Percentiles rank a stretch among this genome's conserved stretches.
These are phyloP conservation scores for Calameuta filiformis DNA, from an alignment of 2,888 invertebrate genomes.

Conservation along the genomic window DNA sequence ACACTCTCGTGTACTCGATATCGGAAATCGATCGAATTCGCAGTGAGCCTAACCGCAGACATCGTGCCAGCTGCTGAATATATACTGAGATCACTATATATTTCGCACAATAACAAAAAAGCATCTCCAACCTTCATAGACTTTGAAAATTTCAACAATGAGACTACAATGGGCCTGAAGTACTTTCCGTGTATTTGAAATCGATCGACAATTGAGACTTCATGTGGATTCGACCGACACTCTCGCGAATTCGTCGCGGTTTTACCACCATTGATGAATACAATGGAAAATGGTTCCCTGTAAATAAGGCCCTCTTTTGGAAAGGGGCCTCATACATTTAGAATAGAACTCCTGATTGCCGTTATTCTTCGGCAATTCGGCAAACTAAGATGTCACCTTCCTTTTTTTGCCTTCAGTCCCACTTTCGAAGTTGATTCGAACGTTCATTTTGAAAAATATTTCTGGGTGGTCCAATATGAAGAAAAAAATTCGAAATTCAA, in stretches of 20 bases:
- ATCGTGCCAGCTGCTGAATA: not conserved
- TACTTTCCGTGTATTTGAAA: conserved; percentile 18
- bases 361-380: not conserved
- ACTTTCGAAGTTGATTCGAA: not conserved
- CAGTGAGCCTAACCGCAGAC: conserved; percentile 16
- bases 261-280: conserved; percentile 12
- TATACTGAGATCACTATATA: not conserved
- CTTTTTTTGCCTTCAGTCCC: not conserved
- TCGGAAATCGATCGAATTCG: conserved; percentile 44
- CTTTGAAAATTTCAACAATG: conserved; percentile 16
- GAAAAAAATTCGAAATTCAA: not conserved
- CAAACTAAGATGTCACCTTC: not conserved
- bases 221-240: conserved; percentile 16
- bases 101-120: conserved; percentile 37
- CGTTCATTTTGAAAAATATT: not conserved
- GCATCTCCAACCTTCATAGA: conserved; percentile 46
- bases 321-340: not conserved
- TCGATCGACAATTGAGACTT: conserved; percentile 28
- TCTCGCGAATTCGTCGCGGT: conserved; percentile 22
- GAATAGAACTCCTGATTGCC: not conserved
- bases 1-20: not conserved
- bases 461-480: not conserved
- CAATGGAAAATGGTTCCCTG: conserved; percentile 25
- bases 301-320: conserved; percentile 3
- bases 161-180: conserved; percentile 21